phyloP scores from a whole-genome alignment of 2,888 invertebrate species.

The Tipula vernalis region DNA sequence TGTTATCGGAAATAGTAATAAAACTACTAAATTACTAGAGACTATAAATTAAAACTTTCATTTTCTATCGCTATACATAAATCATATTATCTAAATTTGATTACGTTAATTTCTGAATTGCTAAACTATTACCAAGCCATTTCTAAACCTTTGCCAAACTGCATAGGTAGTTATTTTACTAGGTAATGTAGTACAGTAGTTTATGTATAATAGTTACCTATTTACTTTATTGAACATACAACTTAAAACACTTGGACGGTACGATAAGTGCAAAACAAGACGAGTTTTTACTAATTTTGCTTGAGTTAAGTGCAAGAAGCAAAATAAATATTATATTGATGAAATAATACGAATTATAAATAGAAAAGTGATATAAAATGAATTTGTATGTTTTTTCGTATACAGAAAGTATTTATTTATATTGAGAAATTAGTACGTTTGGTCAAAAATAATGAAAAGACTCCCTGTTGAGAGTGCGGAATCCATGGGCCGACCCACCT shows the following conservation, averaged over 20 bases:
- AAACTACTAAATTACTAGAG: background rate
- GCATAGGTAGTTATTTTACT: background rate
- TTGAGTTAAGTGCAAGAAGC: background rate
- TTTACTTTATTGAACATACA: no score
- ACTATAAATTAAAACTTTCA: background rate
- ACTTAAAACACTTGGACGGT: background rate
- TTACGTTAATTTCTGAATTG: background rate
- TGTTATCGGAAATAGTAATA: no score
- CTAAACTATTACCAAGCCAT: background rate
- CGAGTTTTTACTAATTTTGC: background rate
- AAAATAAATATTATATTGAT: background rate
- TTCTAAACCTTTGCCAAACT: background rate
- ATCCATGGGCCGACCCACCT: no score
- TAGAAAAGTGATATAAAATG: background rate
- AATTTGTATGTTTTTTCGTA: background rate
- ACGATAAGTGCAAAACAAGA: background rate
- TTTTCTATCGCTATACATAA: background rate
- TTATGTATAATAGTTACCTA: no score
- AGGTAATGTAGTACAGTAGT: no score
- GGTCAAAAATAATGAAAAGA: background rate
- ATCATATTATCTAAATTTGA: background rate
- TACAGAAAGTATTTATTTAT: background rate
- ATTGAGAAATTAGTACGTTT: background rate
- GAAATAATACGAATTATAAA: background rate
- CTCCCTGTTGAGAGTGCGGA: no score